Evolutionary conservation across 2,797 vertebrate species (phyloP), one percentile per base, ranked within the genome.

Genomic region (Valencia hispanica): DNA sequence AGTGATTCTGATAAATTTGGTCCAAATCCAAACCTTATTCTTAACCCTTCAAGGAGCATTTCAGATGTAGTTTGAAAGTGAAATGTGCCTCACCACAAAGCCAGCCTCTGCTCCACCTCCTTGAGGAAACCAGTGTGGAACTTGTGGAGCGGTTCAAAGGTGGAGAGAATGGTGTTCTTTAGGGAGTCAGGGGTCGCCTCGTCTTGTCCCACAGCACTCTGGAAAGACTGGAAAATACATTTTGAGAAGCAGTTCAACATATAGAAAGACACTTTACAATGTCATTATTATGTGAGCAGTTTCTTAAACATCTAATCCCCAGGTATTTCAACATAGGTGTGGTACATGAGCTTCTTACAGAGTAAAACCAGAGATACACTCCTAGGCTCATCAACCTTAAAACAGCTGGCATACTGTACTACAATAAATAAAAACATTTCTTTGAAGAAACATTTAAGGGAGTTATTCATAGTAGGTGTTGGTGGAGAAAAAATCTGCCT

Each of bases 71-170:
- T 72, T 36, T 72, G 75, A 66, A 75, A 70, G 69, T 32, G 47
- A 50, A 71, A 69, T 25, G 48, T 30, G 59, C 83, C 97, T 99
- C 93, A 99, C 98, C 98, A 99, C n/a, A 97, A 87, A 74, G 96
- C 96, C 74, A 99, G 95, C 76, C 98, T 95, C 86, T 99, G 97
- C 92, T 99, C 98, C 89, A 98, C 96, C 93, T 99, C 98, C 94
- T 96, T 97, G 91, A 99, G 96, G 94, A 99, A 99, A 86, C 93
- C 96, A 30, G 95, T 93, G 86, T 99, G 98, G 93, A 97, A 99
- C 87, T 96, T 97, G 95, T 98, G 96, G 89, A 99, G 95, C 65
- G 98, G 98, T 91, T 97, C 96, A 5, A 99, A 98, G 90, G 95
- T 97, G 61, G 97, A 96, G 91, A 96, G 96, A 85, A 99, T 84